Evolutionary conservation across 2,888 invertebrate genomes (phyloP).

Genomic region (Tanypteryx hageni): DNA sequence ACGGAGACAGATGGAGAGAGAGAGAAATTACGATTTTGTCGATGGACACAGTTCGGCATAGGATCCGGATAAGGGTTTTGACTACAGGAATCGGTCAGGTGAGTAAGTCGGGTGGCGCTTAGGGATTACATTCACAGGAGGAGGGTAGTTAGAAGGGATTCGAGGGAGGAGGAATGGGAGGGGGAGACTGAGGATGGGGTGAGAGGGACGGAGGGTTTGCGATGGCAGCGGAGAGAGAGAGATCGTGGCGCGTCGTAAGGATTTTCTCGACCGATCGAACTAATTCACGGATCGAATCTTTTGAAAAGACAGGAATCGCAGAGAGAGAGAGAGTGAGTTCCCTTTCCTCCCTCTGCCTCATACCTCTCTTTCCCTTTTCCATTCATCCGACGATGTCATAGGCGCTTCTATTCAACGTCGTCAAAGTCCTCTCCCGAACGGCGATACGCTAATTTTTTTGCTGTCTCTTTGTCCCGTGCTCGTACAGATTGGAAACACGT

Average conservation of each 20-base stretch:
- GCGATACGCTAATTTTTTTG: neutral
- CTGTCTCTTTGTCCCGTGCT: neutral
- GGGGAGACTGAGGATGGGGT: neutral
- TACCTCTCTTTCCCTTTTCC: neutral
- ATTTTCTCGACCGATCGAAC: constrained; percentile 49
- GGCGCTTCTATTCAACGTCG: neutral
- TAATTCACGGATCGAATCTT: constrained; percentile 60
- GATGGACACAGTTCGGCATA: constrained; percentile 42
- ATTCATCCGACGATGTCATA: constrained; percentile 42
- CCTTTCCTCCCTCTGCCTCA: neutral
- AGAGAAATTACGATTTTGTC: constrained; percentile 50
- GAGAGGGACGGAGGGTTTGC: neutral
- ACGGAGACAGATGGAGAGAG: neutral
- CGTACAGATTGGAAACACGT: too few species aligned
- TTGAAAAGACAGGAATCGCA: constrained; percentile 39
- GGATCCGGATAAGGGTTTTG: constrained; percentile 57
- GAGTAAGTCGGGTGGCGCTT: constrained; percentile 54
- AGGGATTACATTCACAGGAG: constrained; percentile 40
- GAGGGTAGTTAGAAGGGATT: too few species aligned
- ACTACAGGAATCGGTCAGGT: constrained; percentile 64
- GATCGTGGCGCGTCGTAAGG: constrained; percentile 45
- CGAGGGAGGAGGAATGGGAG: neutral
- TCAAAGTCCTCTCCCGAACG: neutral
- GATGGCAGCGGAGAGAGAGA: constrained; percentile 2
- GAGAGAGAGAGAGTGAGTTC: neutral